phyloP scores from a whole-genome alignment of 2,888 invertebrate species.

The Chloroclysta siterata region DNA sequence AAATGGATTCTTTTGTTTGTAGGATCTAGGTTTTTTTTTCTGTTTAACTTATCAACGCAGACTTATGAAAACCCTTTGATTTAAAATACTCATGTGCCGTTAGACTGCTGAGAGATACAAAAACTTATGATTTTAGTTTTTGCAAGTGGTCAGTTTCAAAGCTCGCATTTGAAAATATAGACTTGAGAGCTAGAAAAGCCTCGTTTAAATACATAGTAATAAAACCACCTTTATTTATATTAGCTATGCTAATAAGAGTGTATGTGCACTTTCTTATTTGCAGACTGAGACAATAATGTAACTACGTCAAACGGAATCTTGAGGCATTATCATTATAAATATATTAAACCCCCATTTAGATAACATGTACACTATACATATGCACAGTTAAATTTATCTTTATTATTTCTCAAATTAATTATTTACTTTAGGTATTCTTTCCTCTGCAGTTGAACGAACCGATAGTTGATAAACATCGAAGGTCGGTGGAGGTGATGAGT shows the following conservation, averaged over 20 bases:
- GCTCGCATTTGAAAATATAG: not conserved
- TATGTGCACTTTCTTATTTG: slow-evolving; percentile 23
- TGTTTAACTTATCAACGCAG: too few species aligned
- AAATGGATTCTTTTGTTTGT: too few species aligned
- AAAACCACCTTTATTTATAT: slow-evolving; percentile 20
- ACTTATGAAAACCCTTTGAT: not conserved
- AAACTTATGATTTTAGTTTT: too few species aligned
- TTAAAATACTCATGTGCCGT: not conserved
- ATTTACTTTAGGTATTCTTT: slow-evolving; percentile 37
- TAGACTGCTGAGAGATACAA: too few species aligned
- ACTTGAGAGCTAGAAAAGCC: not conserved
- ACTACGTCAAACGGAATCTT: slow-evolving; percentile 29
- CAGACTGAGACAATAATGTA: slow-evolving; percentile 17
- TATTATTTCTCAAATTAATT: slow-evolving; percentile 35
- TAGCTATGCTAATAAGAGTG: slow-evolving; percentile 11
- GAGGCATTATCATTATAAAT: slow-evolving; percentile 32
- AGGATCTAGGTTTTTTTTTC: too few species aligned
- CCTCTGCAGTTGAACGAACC: slow-evolving; percentile 58
- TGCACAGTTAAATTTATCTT: slow-evolving; percentile 26
- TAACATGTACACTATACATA: slow-evolving; percentile 24
- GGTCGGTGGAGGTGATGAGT: slow-evolving; percentile 51
- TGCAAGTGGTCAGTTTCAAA: not conserved
- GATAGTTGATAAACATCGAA: slow-evolving; percentile 51
- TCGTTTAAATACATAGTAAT: slow-evolving; percentile 10
- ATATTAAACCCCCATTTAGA: slow-evolving; percentile 35